Conservation (phyloP, 2,888 invertebrate species). For the Colletes collaris region DNA sequence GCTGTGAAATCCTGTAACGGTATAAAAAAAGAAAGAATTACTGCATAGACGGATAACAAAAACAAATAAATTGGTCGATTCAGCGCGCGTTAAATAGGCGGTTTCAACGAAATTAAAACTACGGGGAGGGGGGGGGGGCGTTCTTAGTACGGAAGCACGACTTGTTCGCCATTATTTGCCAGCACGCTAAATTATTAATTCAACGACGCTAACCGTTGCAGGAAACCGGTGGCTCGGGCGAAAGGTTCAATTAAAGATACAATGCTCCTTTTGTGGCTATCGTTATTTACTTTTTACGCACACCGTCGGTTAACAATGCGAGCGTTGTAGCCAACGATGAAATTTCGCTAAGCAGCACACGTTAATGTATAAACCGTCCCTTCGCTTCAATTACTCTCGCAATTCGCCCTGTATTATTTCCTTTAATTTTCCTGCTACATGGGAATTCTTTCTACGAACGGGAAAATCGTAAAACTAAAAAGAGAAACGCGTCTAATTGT, state of each 20-base stretch:
- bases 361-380: constrained; percentile 9
- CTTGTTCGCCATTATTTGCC: constrained; percentile 26
- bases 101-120: constrained; percentile 7
- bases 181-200: constrained; percentile 42
- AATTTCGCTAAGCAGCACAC: constrained; percentile 14
- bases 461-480: background rate
- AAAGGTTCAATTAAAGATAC: constrained; percentile 42
- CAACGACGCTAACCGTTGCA: constrained; percentile 31
- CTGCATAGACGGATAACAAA: constrained; percentile 1
- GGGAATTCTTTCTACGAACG: background rate
- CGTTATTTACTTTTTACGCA: constrained; percentile 35
- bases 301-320: background rate
- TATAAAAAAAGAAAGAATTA: background rate
- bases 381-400: background rate
- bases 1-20: background rate
- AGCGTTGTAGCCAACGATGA: constrained; percentile 14
- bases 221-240: constrained; percentile 13
- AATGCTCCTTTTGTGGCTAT: constrained; percentile 20
- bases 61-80: background rate
- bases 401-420: constrained; percentile 2
- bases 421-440: background rate
- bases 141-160: constrained; percentile 18
- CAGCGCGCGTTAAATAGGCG: background rate
- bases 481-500: background rate
- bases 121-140: background rate